Evolutionary conservation across 2,888 invertebrate genomes (phyloP), one percentile per base, ranked within the genome.

Genomic region (Macrophya annulata): DNA sequence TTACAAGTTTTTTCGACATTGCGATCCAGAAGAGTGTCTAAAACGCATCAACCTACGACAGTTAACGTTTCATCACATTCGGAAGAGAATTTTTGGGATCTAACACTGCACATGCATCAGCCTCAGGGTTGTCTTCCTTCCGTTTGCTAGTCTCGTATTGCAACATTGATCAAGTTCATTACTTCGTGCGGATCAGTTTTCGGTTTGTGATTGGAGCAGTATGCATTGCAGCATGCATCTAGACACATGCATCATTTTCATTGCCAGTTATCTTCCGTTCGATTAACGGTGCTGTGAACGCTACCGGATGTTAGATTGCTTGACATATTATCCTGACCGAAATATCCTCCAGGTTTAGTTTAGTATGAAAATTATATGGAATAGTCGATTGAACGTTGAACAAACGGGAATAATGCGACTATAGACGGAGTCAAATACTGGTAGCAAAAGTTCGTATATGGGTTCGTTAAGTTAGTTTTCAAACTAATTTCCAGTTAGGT

Each of bases 231-330:
- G 55, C 40, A 21, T 10, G 37, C 74, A 25, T 65, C 65, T 17
- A 74, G 74, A 74, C 48, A 45, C 48, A 45, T 74, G 45, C 48
- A 40, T 48, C 74, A 74, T 45, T 5, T 43, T 45, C 74, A 68
- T 37, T 37, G 15, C 17, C 31, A 17, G 15, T 37, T 37, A 37
- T 68, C 17, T 17, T 68, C 68, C 68, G 31, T 68, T 37, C 31
- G 68, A 68, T 68, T 68, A 68, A 68, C 68, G 68, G 68, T 5
- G 4, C 17, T 68, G 31, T 15, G 37, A 68, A 10, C 37, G 15
- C 37, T 17, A 68, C 25, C 68, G 68, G 68, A 68, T 68, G 68
- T 15, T 68, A 68, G 68, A 68, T 68, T 68, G 25, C 37, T 68
- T 37, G 68, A 68, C 68, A 17, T 37, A 68, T 68, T 37, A 31